Conservation (phyloP, 2,888 invertebrate species). For the Anagyrus pseudococci region DNA sequence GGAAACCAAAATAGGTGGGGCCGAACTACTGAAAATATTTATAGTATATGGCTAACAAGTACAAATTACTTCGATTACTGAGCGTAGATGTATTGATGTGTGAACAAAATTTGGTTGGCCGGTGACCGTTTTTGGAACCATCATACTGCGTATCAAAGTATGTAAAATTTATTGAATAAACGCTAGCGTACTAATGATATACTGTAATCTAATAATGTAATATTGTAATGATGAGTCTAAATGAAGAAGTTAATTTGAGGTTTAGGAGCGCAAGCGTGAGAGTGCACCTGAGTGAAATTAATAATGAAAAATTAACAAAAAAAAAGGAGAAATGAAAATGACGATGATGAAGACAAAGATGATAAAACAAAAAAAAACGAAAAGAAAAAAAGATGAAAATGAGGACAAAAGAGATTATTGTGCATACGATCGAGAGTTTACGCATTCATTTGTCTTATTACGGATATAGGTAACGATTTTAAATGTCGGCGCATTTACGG, state of each 20-base stretch:
- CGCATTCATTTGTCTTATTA: conserved; percentile 42
- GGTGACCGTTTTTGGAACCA: conserved; percentile 63
- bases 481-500: conserved; percentile 51
- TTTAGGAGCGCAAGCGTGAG: conserved; percentile 58
- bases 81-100: conserved; percentile 62
- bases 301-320: no score
- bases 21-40: conserved; percentile 61
- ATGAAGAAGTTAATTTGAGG: conserved; percentile 61
- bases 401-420: conserved; percentile 56
- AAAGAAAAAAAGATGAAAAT: no score
- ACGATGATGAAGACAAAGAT: conserved; percentile 44
- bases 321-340: conserved; percentile 45
- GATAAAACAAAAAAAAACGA: conserved; percentile 45
- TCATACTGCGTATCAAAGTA: conserved; percentile 63
- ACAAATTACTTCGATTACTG: conserved; percentile 63
- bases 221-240: conserved; percentile 63
- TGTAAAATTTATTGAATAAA: conserved; percentile 63
- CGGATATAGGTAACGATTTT: conserved; percentile 48
- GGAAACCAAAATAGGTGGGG: conserved; percentile 50
- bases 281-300: conserved; percentile 54
- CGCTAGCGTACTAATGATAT: conserved; percentile 61
- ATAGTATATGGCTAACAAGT: conserved; percentile 63
- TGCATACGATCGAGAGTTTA: conserved; percentile 57
- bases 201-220: conserved; percentile 63
- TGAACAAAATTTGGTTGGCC: conserved; percentile 63